Evolutionary conservation across 30 jellyfish, hydroid and myxozoan genomes (phyloP), one percentile per base, ranked within the genome.

Genomic region (Euphysa ruthae): DNA sequence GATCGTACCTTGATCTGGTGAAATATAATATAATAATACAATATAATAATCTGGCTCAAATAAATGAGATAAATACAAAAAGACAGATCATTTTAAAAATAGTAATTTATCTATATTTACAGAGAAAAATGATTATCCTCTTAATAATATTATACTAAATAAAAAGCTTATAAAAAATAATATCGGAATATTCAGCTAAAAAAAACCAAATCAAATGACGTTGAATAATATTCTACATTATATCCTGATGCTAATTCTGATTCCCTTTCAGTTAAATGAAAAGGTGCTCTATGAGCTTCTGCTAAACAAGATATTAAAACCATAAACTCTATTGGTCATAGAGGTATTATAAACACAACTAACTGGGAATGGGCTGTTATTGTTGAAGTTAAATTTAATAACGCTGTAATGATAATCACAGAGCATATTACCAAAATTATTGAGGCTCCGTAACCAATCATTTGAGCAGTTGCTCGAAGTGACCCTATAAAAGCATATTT

Each of bases 211-310:
- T 71, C 82, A 50, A 74, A 74, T 1, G 88, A 18, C 88, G 50
- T 76, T 4, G 92, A 76, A 30, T 84, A 51, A 55, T 76, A 76
- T 54, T 76, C 92, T 2, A 76, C 92, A 24, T 76, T 66, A 52
- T 64, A 76, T 1, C 92, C 92, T 7, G 92, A 66, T n/a, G 66
- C 92, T 19, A 76, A 57, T 26, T 76, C 92, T 1, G 92, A 76
- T 38, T 76, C 92, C 4, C 87, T 84, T 52, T 76, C 92, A 32
- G 87, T 66, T 20, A 75, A 34, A 32, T 75, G 84, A 50, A 75
- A 75, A 2, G 92, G 92, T 1, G 92, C 80, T 15, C 92, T 29
- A 58, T 76, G 64, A 31, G 92, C 66, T 55, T 76, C 92, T 1
- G 92, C 92, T 20, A 76, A 19, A 13, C 26, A 21, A 13, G 92